Conservation (phyloP, 1,140 invertebrate genomes). For the Hylaeus volcanicus region DNA sequence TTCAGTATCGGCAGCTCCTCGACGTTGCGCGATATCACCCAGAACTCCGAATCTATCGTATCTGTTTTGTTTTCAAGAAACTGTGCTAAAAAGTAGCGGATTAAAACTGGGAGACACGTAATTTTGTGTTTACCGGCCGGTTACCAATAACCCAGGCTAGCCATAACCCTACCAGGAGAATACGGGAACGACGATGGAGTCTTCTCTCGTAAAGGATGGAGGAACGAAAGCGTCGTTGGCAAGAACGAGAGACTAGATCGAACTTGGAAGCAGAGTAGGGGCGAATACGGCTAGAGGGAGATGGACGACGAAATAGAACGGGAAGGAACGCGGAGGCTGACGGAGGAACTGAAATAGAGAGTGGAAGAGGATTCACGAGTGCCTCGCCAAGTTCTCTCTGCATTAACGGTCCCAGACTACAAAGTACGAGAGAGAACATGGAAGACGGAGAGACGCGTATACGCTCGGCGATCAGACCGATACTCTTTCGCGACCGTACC, state of each 20-base stretch:
- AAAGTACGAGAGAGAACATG: conserved; percentile 16
- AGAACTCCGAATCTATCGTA: neutral
- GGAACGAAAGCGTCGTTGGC: neutral
- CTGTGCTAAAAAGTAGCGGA: conserved; percentile 20
- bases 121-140: conserved; percentile 42
- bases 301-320: conserved; percentile 21
- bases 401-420: conserved; percentile 60
- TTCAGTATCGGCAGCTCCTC: neutral
- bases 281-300: neutral
- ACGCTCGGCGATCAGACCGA: conserved; percentile 17
- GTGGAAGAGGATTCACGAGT: conserved; percentile 60
- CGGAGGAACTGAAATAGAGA: conserved; percentile 44
- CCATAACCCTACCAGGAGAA: conserved; percentile 24
- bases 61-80: neutral
- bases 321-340: conserved; percentile 29
- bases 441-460: conserved; percentile 13
- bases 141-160: conserved; percentile 41
- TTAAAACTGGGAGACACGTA: conserved; percentile 37
- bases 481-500: neutral
- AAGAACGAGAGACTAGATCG: conserved; percentile 11
- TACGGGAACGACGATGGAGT: conserved; percentile 11
- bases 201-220: conserved; percentile 2
- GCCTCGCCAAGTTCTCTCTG: conserved; percentile 55
- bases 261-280: conserved; percentile 7
- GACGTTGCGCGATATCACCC: neutral